These are phyloP conservation scores for Tupaia chinensis DNA, from an alignment of 2,113 vertebrate genomes.

Conservation along the genomic window DNA sequence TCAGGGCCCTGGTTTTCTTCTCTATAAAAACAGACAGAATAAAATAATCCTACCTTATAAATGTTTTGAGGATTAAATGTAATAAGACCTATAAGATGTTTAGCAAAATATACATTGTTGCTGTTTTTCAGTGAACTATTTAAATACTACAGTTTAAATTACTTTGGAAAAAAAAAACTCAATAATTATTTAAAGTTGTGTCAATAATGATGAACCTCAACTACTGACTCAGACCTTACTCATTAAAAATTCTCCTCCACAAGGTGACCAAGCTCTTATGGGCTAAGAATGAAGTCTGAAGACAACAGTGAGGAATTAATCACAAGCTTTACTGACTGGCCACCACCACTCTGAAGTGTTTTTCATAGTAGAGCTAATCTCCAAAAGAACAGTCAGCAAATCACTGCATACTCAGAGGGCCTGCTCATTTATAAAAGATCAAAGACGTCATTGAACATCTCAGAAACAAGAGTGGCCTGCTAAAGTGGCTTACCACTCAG, in stretches of 20 bases:
- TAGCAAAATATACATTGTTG: constrained; percentile 50
- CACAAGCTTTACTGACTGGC: neutral
- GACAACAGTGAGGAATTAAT: neutral
- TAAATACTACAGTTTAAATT: constrained; percentile 47
- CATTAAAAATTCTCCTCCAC: constrained; percentile 19
- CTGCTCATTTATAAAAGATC: neutral
- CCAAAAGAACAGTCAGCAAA: constrained; percentile 53
- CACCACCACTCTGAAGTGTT: neutral
- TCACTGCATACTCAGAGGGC: neutral
- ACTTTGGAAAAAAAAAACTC: constrained; percentile 49
- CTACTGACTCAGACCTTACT: constrained; percentile 39
- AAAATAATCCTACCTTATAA: neutral
- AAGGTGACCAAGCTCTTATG: neutral
- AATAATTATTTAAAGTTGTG: constrained; percentile 26
- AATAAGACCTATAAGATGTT: constrained; percentile 28
- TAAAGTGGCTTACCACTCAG: neutral
- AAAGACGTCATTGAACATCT: neutral
- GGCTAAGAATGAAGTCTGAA: constrained; percentile 24
- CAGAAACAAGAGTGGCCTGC: neutral
- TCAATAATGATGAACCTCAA: constrained; percentile 48
- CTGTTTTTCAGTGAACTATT: constrained; percentile 47
- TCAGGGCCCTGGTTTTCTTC: neutral
- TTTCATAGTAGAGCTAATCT: constrained; percentile 16
- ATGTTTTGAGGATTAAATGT: constrained; percentile 44
- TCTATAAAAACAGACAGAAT: constrained; percentile 28